Base-by-base conservation (phyloP, 1,140 invertebrate genomes). In the honey bee (Apis mellifera) region DNA sequence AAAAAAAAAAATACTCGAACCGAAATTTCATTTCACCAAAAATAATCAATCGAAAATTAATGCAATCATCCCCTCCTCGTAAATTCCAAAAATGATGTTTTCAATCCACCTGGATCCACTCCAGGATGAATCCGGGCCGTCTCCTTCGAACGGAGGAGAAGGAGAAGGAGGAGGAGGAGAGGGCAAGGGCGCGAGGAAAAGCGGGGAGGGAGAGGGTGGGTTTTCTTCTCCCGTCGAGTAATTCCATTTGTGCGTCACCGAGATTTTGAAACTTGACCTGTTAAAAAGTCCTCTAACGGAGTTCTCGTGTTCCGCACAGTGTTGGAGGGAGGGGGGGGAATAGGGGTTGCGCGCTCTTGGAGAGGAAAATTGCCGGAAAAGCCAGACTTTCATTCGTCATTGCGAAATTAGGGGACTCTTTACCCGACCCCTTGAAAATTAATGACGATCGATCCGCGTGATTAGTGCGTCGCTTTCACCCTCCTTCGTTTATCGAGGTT, bases 251-350 rank as follows among this genome's bases (percentile, higher is more conserved):
- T 91, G 84, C 85, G 87, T 86, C 84, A 86, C 80, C 52, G 83
- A 87, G 86, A 89, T 89, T 87, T 82, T 85, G 90, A 90, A 91
- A 91, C 89, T 90, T 88, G 90, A 91, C 89, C 89, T 86, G 89
- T 91, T 90, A 91, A 90, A 91, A 91, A 91, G 89, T 91, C 90
- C 83, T 91, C 89, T 85, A 62, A 79, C 59, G n/a, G 13, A 66
- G 60, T 55, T 81, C 83, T 86, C 84, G 83, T 84, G 81, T 87
- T 86, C 85, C 76, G 50, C 60, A 59, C 32, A 32, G 32, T 19
- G n/a, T 59, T n/a, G 68, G 26, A 13, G 19, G 42, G 52, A 21
- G 9, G 52, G 12, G 23, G 52, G 48, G 62, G 11, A 50, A 76
- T 5, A 19, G 17, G 42, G 70, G 52, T 19, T 42, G 65, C 21